Base-by-base conservation (phyloP, 1,140 invertebrate genomes). In the Caenorhabditis remanei region DNA sequence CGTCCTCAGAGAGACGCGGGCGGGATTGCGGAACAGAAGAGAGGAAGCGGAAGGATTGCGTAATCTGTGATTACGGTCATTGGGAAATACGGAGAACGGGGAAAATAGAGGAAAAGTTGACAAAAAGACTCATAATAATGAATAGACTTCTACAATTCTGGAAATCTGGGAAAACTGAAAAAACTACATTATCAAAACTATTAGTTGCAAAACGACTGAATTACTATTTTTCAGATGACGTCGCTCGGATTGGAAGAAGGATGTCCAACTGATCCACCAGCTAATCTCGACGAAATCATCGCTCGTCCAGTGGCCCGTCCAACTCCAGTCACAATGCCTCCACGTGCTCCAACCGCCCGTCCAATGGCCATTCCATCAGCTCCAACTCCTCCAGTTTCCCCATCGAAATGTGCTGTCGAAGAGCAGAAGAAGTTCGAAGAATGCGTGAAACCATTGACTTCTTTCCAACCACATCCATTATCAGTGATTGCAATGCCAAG, bases 391-490 rank as follows among this genome's bases (percentile, higher is more conserved):
- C 56, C 46, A 21, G 16, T 24, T 21, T 21, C 87, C 43, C 7
- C 43, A 79, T 46, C 41, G 43, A 46, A 84, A 83, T 92, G 90
- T 84, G 83, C 90, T 9, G 19, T 83, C 4, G 86, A 90, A 87
- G 83, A 90, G 58, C 91, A 92, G 43, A 86, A 90, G 84, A 86
- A 88, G 43, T 88, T 92, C 85, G 65, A 84, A 40, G 89, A 82
- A 13, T 92, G 91, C 61, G 89, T 92, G 14, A 87, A 89, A 58
- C 90, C 92, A 21, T 55, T 92, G 24, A 92, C 91, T n/a, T 84
- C 88, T 19, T 92, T 90, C 86, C 90, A 92, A 83, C 91, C 91
- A 13, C 91, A 92, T 58, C 91, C 91, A 16, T 56, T 92, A 14
- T 91, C 91, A 9, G 91, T 92, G 6, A 92, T 92, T 58, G 91